These are phyloP conservation scores for Melikaiella ostensackeni DNA, from an alignment of 2,888 invertebrate species.

Conservation along the genomic window DNA sequence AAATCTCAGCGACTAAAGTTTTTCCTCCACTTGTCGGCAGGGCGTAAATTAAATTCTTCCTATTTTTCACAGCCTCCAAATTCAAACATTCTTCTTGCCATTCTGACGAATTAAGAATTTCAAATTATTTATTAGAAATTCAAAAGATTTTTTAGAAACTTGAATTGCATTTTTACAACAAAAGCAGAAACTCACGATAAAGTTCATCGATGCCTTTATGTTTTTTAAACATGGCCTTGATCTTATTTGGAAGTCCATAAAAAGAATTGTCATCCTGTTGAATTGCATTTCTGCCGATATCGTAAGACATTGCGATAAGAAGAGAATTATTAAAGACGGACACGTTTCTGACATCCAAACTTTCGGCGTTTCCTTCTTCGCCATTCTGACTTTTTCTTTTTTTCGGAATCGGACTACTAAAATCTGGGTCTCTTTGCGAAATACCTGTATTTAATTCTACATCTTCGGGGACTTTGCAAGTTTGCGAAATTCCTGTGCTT, in stretches of 20 bases:
- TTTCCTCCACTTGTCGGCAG: conserved; percentile 98
- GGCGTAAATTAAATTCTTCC: conserved; percentile 92
- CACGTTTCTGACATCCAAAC: background rate
- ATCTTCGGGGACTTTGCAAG: background rate
- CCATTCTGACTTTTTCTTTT: background rate
- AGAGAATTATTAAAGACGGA: conserved; percentile 9
- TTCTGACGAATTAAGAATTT: conserved; percentile 78
- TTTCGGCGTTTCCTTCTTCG: background rate
- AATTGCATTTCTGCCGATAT: conserved; percentile 8
- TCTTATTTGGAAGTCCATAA: conserved; percentile 87
- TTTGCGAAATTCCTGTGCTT: background rate
- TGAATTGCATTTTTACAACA: background rate
- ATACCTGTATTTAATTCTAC: background rate
- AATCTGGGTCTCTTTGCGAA: background rate
- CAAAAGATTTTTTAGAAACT: background rate
- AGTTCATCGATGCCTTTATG: conserved; percentile 89
- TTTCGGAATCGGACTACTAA: background rate
- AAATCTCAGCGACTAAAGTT: conserved; percentile 96
- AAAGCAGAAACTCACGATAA: conserved; percentile 78
- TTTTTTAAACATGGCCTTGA: conserved; percentile 84
- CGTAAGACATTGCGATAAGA: background rate
- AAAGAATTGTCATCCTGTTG: conserved; percentile 77
- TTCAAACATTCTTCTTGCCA: conserved; percentile 97
- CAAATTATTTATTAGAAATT: conserved; percentile 40
- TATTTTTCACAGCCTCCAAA: conserved; percentile 84